Evolutionary conservation across 2,888 invertebrate genomes (phyloP).

Genomic region (Macrosoma leucophasiata): DNA sequence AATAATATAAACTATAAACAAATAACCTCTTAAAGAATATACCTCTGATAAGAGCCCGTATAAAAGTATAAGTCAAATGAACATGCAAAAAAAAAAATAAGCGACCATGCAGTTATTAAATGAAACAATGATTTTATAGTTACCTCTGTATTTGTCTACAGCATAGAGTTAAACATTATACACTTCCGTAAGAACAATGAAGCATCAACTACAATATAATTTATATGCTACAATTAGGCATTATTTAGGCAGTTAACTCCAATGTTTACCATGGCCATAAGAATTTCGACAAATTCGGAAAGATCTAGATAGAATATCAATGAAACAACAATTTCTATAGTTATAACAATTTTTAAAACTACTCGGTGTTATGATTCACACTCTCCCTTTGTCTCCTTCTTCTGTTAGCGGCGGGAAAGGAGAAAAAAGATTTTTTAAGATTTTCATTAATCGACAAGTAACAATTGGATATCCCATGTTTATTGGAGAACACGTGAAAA

Average conservation of each 20-base stretch:
- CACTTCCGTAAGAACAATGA: conserved; percentile 52
- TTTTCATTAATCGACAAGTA: conserved; percentile 31
- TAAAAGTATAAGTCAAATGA: too few relatives aligned
- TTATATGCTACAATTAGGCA: conserved; percentile 49
- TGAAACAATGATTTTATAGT: conserved; percentile 54
- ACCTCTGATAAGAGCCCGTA: too few relatives aligned
- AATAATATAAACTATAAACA: too few relatives aligned
- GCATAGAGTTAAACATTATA: conserved; percentile 57
- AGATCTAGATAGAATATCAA: conserved; percentile 59
- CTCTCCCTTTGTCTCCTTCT: conserved; percentile 69
- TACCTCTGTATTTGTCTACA: conserved; percentile 66
- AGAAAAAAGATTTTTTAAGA: conserved; percentile 48
- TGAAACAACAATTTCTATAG: conserved; percentile 56
- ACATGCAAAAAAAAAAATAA: conserved; percentile 38
- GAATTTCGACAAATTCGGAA: conserved; percentile 36
- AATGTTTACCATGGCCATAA: conserved; percentile 66
- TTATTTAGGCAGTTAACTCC: conserved; percentile 46
- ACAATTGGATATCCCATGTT: conserved; percentile 16
- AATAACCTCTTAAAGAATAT: too few relatives aligned
- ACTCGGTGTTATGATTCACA: conserved; percentile 57
- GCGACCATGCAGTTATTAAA: conserved; percentile 38
- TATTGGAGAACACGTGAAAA: conserved; percentile 19
- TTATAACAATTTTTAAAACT: conserved; percentile 44
- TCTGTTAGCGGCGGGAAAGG: conserved; percentile 68
- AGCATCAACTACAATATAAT: conserved; percentile 52